Percentiles rank a stretch among this genome's conserved stretches.
Evolutionary conservation across 2,797 vertebrate species (phyloP).

Genomic region (Siniperca obscura): DNA sequence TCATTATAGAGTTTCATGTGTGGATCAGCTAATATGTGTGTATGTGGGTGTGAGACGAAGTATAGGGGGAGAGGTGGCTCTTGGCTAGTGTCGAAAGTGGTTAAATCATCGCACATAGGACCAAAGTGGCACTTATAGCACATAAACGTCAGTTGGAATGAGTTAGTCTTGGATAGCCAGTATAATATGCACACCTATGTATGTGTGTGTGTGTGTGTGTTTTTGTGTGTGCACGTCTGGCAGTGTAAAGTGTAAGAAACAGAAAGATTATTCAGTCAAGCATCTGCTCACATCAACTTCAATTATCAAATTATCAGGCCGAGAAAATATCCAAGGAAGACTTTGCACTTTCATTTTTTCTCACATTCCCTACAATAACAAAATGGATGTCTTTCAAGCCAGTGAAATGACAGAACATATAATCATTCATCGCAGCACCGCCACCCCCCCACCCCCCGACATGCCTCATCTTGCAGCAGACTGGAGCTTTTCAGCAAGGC

Average conservation of each 20-base stretch:
- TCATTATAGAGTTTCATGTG: constrained; percentile 63
- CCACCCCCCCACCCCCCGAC: neutral
- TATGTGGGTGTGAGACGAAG: constrained; percentile 47
- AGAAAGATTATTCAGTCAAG: constrained; percentile 41
- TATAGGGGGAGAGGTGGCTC: constrained; percentile 49
- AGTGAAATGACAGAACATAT: constrained; percentile 44
- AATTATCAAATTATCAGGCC: constrained; percentile 48
- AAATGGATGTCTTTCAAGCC: constrained; percentile 40
- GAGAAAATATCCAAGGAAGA: constrained; percentile 28
- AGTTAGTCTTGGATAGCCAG: constrained; percentile 56
- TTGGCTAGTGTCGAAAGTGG: constrained; percentile 64
- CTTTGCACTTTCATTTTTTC: neutral
- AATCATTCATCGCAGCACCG: constrained; percentile 41
- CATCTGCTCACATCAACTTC: constrained; percentile 40
- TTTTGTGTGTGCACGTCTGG: constrained; percentile 18
- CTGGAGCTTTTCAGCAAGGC: constrained; percentile 42
- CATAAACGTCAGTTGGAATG: constrained; percentile 77
- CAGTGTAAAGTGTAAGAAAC: constrained; percentile 23
- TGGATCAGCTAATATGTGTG: constrained; percentile 21
- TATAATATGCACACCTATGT: constrained; percentile 45
- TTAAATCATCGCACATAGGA: constrained; percentile 78
- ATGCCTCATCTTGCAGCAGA: constrained; percentile 38
- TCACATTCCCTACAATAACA: neutral
- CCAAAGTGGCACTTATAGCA: constrained; percentile 79
- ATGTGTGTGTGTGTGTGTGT: constrained; percentile 26